Percentiles rank a stretch among this genome's conserved stretches.
Evolutionary conservation across 2,888 invertebrate genomes (phyloP).

Genomic region (Ornithoptera alexandrae): DNA sequence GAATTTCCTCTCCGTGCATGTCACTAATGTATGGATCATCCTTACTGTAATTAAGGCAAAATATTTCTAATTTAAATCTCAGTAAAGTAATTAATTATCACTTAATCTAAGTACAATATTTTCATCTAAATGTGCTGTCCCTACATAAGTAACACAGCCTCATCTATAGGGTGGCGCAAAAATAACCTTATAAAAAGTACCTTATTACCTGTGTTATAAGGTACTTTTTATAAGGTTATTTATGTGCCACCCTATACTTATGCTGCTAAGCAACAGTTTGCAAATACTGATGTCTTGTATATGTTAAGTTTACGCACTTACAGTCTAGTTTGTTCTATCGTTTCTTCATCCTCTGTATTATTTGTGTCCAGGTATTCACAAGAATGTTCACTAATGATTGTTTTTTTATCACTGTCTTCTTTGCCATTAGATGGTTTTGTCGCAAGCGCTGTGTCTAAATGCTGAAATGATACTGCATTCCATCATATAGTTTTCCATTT

Average conservation of each 20-base stretch:
- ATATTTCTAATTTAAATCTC: not conserved
- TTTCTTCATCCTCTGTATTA: not conserved
- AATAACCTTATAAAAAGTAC: too few relatives aligned
- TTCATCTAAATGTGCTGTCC: too few relatives aligned
- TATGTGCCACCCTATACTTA: too few relatives aligned
- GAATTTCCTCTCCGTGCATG: conserved; percentile 2
- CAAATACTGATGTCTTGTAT: too few relatives aligned
- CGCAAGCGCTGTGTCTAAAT: not conserved
- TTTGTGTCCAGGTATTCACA: conserved; percentile 8
- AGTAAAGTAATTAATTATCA: too few relatives aligned
- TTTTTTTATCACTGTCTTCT: conserved; percentile 7
- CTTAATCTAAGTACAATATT: too few relatives aligned
- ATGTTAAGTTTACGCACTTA: not conserved
- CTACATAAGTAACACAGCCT: too few relatives aligned
- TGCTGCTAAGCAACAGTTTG: too few relatives aligned
- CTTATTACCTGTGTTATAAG: too few relatives aligned
- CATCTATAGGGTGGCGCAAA: too few relatives aligned
- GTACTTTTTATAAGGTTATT: too few relatives aligned
- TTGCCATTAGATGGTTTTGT: not conserved
- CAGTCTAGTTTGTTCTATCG: not conserved
- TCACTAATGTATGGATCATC: not conserved
- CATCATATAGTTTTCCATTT: conserved; percentile 10
- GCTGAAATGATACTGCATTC: conserved; percentile 14
- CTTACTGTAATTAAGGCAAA: conserved; percentile 3
- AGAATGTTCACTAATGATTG: not conserved